phyloP scores from a whole-genome alignment of 2,888 invertebrate species.

The Macroteleia sp. region DNA sequence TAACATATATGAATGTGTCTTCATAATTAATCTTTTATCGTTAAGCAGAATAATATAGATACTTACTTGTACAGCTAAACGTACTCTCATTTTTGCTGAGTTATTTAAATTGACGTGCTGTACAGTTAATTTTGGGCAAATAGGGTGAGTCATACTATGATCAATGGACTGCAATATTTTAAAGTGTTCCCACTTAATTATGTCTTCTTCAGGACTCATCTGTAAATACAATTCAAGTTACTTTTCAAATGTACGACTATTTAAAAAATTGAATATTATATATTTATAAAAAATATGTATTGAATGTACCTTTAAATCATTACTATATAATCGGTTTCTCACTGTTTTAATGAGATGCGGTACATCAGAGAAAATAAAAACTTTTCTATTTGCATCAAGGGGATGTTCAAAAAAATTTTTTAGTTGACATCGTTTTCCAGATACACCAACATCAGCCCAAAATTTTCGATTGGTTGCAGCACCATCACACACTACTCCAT shows the following conservation, averaged over 20 bases:
- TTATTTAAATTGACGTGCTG: background rate
- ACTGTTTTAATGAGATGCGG: constrained; percentile 12
- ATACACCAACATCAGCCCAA: constrained; percentile 20
- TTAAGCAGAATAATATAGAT: background rate
- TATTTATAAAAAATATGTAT: background rate
- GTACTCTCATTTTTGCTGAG: constrained; percentile 4
- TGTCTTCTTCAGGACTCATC: background rate
- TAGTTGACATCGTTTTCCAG: background rate
- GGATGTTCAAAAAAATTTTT: constrained; percentile 12
- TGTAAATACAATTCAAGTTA: background rate
- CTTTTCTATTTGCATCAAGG: background rate
- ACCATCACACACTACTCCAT: background rate
- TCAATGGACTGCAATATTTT: background rate
- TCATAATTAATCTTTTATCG: too few relatives aligned
- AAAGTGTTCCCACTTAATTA: background rate
- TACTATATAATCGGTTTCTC: background rate
- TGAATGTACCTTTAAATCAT: constrained; percentile 3
- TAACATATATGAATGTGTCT: too few relatives aligned
- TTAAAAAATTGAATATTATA: too few relatives aligned
- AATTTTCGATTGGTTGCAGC: constrained; percentile 31
- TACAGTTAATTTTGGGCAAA: background rate
- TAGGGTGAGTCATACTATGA: background rate
- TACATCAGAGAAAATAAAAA: constrained; percentile 8
- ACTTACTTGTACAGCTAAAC: constrained; percentile 10
- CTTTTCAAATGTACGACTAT: too few relatives aligned